A percentile compares a stretch with the other conserved stretches of the same genome.
Evolutionary conservation across 2,888 invertebrate species (phyloP).

Genomic region (Drosophila flavopinicola): DNA sequence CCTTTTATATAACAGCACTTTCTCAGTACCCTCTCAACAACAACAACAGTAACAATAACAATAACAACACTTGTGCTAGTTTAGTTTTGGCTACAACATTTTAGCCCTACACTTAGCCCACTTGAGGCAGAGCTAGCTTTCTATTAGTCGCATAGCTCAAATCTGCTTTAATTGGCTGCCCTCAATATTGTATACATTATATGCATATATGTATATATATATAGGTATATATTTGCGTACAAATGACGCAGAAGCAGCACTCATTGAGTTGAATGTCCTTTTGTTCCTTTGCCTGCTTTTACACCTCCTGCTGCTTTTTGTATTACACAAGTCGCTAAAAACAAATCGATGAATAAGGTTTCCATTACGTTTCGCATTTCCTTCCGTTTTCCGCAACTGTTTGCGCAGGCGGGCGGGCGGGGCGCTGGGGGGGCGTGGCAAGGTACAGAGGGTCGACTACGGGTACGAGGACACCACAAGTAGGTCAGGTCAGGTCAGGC

Average conservation of each 20-base stretch:
- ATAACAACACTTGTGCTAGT: slow-evolving; percentile 49
- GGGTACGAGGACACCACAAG: slow-evolving; percentile 51
- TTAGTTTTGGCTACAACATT: slow-evolving; percentile 34
- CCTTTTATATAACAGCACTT: slow-evolving; percentile 41
- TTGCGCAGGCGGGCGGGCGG: slow-evolving; percentile 25
- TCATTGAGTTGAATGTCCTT: slow-evolving; percentile 67
- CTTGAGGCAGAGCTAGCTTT: slow-evolving; percentile 30
- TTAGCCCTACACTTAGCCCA: slow-evolving; percentile 7
- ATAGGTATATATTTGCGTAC: not conserved
- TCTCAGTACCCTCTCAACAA: slow-evolving; percentile 20
- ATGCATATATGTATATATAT: not conserved
- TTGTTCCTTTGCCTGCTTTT: slow-evolving; percentile 14
- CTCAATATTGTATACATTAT: slow-evolving; percentile 6
- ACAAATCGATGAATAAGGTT: slow-evolving; percentile 64
- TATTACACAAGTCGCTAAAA: slow-evolving; percentile 31
- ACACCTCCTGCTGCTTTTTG: not conserved
- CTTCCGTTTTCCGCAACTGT: slow-evolving; percentile 38
- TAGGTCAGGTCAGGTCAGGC: slow-evolving; percentile 66
- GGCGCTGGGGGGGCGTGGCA: too few species aligned
- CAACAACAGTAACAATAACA: slow-evolving; percentile 15
- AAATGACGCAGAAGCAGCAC: slow-evolving; percentile 32
- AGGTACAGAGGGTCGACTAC: too few species aligned
- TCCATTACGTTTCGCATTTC: slow-evolving; percentile 55
- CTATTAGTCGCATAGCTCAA: slow-evolving; percentile 19
- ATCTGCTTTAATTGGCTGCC: slow-evolving; percentile 25